phyloP scores from a whole-genome alignment of 2,797 vertebrate species.

The Sebastolobus altivelis region DNA sequence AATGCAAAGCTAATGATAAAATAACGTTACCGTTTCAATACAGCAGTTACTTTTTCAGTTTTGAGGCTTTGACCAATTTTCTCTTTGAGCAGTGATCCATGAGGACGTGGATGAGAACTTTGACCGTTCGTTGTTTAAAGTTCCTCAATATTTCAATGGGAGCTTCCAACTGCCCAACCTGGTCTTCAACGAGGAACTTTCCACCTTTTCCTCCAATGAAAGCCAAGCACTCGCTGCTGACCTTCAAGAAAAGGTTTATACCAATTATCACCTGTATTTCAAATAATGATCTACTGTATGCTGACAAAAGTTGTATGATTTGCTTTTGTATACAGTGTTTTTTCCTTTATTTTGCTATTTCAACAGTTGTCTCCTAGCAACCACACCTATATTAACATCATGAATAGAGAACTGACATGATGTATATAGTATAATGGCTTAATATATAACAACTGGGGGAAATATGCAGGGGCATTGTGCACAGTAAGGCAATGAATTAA shows the following conservation, averaged over 20 bases:
- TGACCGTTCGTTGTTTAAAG: slow-evolving; percentile 64
- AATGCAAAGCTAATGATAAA: not conserved
- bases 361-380: not conserved
- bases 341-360: not conserved
- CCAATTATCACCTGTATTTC: not conserved
- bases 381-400: not conserved
- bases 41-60: not conserved
- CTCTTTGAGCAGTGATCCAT: slow-evolving; percentile 61
- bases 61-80: slow-evolving; percentile 8
- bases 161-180: slow-evolving; percentile 70
- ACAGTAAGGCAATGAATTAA: not conserved
- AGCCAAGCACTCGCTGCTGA: slow-evolving; percentile 38
- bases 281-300: too few species aligned
- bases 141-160: slow-evolving; percentile 71
- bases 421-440: not conserved
- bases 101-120: slow-evolving; percentile 79
- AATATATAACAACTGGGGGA: not conserved
- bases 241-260: slow-evolving; percentile 68
- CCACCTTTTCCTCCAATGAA: slow-evolving; percentile 27
- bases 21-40: not conserved
- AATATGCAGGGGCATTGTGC: too few species aligned
- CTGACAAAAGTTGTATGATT: not conserved
- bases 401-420: not conserved
- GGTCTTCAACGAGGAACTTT: slow-evolving; percentile 50
- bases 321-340: too few species aligned